A percentile compares a stretch with the other conserved stretches of the same genome.
Evolutionary conservation across 2,113 vertebrate genomes (phyloP).

Genomic region (Eulemur macaco): DNA sequence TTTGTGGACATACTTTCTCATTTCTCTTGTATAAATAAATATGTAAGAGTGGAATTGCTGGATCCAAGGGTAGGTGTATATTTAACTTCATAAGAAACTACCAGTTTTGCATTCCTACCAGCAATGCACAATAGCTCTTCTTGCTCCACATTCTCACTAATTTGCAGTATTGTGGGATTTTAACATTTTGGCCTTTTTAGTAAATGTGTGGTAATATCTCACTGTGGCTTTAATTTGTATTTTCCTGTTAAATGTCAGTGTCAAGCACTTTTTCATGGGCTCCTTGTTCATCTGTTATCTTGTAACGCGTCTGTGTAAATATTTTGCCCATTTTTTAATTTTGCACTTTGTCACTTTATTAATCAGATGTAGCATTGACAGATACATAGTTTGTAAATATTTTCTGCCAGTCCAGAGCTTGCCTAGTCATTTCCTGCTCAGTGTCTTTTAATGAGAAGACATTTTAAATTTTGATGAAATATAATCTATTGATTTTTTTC

Average conservation of each 20-base stretch:
- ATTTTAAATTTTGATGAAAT: constrained; percentile 20
- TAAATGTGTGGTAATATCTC: background rate
- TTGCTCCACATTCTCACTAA: background rate
- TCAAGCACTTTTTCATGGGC: background rate
- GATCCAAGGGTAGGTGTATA: background rate
- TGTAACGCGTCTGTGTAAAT: background rate
- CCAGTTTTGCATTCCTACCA: background rate
- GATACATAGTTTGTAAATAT: background rate
- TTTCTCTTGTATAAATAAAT: background rate
- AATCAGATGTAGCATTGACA: background rate
- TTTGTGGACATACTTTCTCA: background rate
- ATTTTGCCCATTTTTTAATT: background rate
- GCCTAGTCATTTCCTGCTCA: background rate
- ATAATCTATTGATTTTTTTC: background rate
- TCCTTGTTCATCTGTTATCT: background rate
- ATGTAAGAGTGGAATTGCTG: background rate
- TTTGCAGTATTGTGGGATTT: background rate
- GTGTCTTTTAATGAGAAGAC: background rate
- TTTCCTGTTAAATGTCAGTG: background rate
- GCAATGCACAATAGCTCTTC: accelerated
- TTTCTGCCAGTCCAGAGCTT: background rate
- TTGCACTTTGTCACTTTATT: background rate
- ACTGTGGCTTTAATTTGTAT: background rate
- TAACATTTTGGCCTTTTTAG: background rate
- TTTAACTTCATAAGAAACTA: background rate